Conservation (phyloP, 2,113 vertebrate genomes). For the Epinephelus moara region DNA sequence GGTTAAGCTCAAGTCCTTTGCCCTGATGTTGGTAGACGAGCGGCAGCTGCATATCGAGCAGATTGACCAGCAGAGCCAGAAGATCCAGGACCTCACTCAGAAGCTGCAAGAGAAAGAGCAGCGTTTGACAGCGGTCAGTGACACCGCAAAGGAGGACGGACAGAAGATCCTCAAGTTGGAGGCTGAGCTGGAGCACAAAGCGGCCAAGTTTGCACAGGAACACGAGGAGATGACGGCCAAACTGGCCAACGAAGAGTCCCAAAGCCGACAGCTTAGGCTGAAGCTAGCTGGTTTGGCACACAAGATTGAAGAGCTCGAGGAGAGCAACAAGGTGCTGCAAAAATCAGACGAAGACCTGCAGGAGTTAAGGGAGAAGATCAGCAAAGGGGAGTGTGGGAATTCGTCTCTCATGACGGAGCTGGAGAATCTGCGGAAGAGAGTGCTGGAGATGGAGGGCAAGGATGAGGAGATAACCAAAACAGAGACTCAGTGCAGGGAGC, state of each 20-base stretch:
- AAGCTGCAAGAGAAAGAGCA: constrained; percentile 92
- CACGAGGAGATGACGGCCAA: constrained; percentile 93
- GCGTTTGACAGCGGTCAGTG: constrained; percentile 81
- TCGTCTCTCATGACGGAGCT: constrained; percentile 92
- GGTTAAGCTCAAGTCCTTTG: constrained; percentile 95
- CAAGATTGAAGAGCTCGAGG: constrained; percentile 92
- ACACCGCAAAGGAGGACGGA: constrained; percentile 89
- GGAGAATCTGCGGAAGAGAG: constrained; percentile 92
- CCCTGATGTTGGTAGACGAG: constrained; percentile 97
- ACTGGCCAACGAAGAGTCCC: constrained; percentile 89
- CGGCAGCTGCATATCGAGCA: constrained; percentile 94
- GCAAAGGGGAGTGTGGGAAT: constrained; percentile 92
- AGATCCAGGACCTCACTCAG: constrained; percentile 90
- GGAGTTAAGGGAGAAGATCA: constrained; percentile 93
- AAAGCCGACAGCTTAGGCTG: constrained; percentile 90
- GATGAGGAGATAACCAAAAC: constrained; percentile 96
- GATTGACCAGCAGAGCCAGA: constrained; percentile 92
- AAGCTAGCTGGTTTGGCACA: constrained; percentile 87
- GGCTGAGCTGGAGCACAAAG: constrained; percentile 89
- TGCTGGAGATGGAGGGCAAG: constrained; percentile 97
- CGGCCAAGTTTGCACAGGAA: constrained; percentile 87
- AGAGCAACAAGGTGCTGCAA: constrained; percentile 89
- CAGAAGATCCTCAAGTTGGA: constrained; percentile 91
- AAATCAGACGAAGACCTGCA: constrained; percentile 93
- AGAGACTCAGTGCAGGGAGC: constrained; percentile 91